phyloP scores from a whole-genome alignment of 2,797 vertebrate genomes.

The Neosilurus hyrtlii region DNA sequence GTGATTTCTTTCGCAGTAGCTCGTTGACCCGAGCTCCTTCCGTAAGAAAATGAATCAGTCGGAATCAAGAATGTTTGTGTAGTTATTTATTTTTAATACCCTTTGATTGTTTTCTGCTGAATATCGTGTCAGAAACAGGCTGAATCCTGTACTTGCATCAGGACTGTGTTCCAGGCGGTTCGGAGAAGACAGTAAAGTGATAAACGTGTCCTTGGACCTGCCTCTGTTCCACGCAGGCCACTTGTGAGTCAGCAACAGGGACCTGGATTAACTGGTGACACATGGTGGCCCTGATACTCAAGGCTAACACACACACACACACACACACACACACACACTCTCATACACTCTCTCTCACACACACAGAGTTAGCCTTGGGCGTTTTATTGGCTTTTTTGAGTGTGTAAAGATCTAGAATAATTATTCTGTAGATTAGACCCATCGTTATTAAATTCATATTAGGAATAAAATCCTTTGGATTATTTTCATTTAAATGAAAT shows the following conservation, averaged over 20 bases:
- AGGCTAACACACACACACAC: slow-evolving; percentile 26
- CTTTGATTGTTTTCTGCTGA: background rate
- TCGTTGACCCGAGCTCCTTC: background rate
- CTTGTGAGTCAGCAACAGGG: slow-evolving; percentile 71
- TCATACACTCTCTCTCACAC: background rate
- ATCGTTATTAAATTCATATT: background rate
- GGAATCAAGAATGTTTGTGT: background rate
- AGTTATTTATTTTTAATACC: background rate
- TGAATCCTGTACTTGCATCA: background rate
- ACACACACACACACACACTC: background rate
- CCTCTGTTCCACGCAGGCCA: slow-evolving; percentile 43
- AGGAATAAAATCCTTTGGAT: background rate
- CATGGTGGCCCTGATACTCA: slow-evolving; percentile 52
- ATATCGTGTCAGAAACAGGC: too few relatives aligned
- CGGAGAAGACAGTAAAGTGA: background rate
- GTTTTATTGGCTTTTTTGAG: background rate
- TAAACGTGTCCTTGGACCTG: slow-evolving; percentile 43
- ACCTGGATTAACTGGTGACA: slow-evolving; percentile 61
- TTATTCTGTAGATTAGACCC: background rate
- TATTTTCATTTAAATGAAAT: background rate
- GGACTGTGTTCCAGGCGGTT: background rate
- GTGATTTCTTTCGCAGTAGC: background rate
- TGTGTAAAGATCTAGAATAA: background rate
- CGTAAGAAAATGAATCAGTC: background rate
- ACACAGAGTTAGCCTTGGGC: background rate